Evolutionary conservation across 2,888 invertebrate species (phyloP).

Genomic region (Andrena fulva): DNA sequence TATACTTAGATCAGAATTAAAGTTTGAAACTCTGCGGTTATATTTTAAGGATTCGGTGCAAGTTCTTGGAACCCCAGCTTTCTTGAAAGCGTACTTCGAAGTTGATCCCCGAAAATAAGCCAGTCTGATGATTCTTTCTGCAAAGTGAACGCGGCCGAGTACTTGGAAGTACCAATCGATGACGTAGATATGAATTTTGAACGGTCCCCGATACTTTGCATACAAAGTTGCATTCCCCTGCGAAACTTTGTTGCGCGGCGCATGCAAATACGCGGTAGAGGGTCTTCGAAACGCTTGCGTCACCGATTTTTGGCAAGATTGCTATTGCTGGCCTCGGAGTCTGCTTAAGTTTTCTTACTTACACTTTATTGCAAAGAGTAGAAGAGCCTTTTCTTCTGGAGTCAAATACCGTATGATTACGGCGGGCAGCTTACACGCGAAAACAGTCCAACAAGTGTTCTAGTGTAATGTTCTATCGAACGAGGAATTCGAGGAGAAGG

Average conservation of each 20-base stretch:
- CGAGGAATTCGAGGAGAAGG: no score
- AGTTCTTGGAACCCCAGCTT: background rate
- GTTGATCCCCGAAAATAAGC: background rate
- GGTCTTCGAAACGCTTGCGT: background rate
- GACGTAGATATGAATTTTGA: slow-evolving; percentile 41
- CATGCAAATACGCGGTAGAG: slow-evolving; percentile 32
- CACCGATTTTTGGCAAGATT: background rate
- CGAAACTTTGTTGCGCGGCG: background rate
- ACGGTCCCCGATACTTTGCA: slow-evolving; percentile 22
- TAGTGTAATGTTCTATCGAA: no score
- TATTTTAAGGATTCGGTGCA: slow-evolving; percentile 1
- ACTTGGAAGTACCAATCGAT: slow-evolving; percentile 24
- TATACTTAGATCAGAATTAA: background rate
- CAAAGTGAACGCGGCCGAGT: background rate
- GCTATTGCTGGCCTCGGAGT: background rate
- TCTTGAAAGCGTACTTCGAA: background rate
- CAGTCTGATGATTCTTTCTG: background rate
- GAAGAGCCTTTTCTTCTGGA: no score
- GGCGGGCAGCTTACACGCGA: no score
- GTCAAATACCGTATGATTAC: no score
- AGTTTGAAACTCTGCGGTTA: background rate
- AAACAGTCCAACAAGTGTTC: no score
- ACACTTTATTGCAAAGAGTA: no score
- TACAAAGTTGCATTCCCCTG: slow-evolving; percentile 18
- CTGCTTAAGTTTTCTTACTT: background rate